These are phyloP conservation scores for Galaxea fascicularis DNA, from an alignment of 92 coral and sea anemone species.

Conservation along the genomic window DNA sequence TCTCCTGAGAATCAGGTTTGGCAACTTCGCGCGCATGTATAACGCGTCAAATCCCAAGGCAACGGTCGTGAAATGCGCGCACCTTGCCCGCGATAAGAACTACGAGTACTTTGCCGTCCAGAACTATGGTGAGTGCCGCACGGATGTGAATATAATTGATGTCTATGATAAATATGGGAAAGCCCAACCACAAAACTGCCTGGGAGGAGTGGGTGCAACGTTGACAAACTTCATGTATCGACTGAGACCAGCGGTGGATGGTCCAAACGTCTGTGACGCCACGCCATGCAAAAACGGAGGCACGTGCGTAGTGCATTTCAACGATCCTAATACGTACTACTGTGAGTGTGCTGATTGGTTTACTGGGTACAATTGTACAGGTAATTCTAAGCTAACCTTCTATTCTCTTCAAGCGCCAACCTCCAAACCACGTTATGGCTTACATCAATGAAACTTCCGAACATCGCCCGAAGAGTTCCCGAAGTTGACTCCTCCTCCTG, in stretches of 20 bases:
- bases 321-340: slow-evolving; percentile 3
- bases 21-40: neutral
- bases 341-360: slow-evolving; percentile 44
- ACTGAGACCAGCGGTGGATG: slow-evolving; percentile 22
- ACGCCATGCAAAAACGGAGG: slow-evolving; percentile 26
- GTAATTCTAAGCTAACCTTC: no score
- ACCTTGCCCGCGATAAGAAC: slow-evolving; percentile 41
- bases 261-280: slow-evolving; percentile 28
- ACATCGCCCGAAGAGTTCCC: no score
- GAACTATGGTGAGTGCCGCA: slow-evolving; percentile 7
- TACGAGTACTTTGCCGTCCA: slow-evolving; percentile 52
- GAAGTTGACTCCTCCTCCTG: no score
- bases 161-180: slow-evolving; percentile 11
- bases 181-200: slow-evolving; percentile 23
- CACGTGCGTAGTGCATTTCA: slow-evolving; percentile 26
- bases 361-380: slow-evolving; percentile 17
- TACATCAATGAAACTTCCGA: no score
- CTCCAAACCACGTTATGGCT: no score
- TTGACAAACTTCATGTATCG: slow-evolving; percentile 2
- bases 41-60: slow-evolving; percentile 9
- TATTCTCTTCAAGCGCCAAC: no score
- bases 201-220: slow-evolving; percentile 31
- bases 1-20: slow-evolving; percentile 21
- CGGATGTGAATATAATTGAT: slow-evolving; percentile 15
- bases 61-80: slow-evolving; percentile 34